These are phyloP conservation scores for Prunella himalayana DNA, from an alignment of 2,113 vertebrate genomes.

Conservation along the genomic window DNA sequence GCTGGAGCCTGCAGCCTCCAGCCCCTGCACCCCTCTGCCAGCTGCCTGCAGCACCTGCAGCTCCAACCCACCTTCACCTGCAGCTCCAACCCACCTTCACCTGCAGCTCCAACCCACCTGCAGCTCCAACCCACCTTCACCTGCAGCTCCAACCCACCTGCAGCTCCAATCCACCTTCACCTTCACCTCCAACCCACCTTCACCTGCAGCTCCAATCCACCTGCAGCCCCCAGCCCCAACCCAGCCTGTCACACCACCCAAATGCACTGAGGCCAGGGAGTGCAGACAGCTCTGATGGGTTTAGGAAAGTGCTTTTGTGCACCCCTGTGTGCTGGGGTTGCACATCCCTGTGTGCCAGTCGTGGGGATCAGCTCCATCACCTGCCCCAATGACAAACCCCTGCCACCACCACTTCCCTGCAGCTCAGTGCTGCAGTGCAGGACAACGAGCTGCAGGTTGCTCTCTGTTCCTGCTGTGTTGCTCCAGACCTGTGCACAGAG, in stretches of 20 bases:
- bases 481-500: not conserved
- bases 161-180: not conserved
- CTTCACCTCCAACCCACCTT: too few relatives aligned
- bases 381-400: rapidly evolving
- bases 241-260: not conserved
- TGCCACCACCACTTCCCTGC: too few relatives aligned
- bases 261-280: not conserved
- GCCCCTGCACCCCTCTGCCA: not conserved
- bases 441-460: not conserved
- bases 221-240: not conserved
- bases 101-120: too few relatives aligned
- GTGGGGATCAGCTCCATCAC: rapidly evolving
- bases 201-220: not conserved
- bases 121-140: too few relatives aligned
- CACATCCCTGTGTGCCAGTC: not conserved
- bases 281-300: not conserved
- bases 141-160: too few relatives aligned
- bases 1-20: not conserved
- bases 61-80: not conserved
- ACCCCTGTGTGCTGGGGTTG: not conserved
- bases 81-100: not conserved
- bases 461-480: not conserved
- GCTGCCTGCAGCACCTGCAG: not conserved
- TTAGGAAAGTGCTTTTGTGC: not conserved
- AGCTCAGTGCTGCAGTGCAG: not conserved